phyloP scores from a whole-genome alignment of 2,797 vertebrate genomes.

The Lacerta viridis region DNA sequence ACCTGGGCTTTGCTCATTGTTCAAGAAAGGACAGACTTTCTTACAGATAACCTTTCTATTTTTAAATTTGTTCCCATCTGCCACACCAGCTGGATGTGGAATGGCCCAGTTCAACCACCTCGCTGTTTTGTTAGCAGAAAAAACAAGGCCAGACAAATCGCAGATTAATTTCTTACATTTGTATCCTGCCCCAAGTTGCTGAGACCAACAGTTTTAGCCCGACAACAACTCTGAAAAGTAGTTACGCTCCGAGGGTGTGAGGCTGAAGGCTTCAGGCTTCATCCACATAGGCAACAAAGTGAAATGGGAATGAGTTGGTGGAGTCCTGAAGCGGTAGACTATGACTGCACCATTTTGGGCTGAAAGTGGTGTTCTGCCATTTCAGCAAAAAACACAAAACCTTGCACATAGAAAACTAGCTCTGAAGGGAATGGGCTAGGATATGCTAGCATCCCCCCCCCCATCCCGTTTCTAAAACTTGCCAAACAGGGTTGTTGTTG shows the following conservation, averaged over 20 bases:
- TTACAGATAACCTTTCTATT: slow-evolving; percentile 22
- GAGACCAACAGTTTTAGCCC: neutral
- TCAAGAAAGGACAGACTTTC: slow-evolving; percentile 9
- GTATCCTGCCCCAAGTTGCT: neutral
- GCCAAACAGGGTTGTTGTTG: neutral
- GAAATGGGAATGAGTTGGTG: neutral
- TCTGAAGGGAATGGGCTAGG: neutral
- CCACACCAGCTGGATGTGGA: neutral
- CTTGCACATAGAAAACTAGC: neutral
- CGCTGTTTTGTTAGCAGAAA: slow-evolving; percentile 13
- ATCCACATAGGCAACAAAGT: neutral
- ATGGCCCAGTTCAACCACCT: fast-evolving
- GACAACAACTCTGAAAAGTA: neutral
- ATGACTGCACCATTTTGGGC: neutral
- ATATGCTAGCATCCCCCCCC: neutral
- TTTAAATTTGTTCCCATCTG: slow-evolving; percentile 26
- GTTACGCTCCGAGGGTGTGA: neutral
- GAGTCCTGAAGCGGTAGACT: neutral
- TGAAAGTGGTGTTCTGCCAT: too few relatives aligned
- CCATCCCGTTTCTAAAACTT: neutral
- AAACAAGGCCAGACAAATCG: neutral
- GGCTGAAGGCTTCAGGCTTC: neutral
- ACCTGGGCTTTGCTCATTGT: slow-evolving; percentile 11
- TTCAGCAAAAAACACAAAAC: neutral
- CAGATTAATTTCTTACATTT: neutral